Evolutionary conservation across 2,797 vertebrate species (phyloP).

Genomic region (Characodon lateralis): DNA sequence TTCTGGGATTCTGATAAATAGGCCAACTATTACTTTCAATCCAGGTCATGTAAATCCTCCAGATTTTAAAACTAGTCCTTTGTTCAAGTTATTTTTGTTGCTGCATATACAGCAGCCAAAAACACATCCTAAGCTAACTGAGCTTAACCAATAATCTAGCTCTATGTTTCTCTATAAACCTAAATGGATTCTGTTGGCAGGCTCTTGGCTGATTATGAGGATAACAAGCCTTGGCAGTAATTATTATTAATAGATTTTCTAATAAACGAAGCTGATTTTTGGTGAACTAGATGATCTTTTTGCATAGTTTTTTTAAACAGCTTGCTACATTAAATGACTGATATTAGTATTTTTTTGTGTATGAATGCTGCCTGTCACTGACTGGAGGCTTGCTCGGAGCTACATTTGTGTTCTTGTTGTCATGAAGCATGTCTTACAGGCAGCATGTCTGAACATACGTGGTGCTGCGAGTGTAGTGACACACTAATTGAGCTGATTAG

Average conservation of each 20-base stretch:
- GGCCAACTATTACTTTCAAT: slow-evolving; percentile 16
- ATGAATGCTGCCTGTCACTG: neutral
- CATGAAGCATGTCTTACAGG: slow-evolving; percentile 15
- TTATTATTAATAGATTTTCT: slow-evolving; percentile 29
- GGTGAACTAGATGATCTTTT: neutral
- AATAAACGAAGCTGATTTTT: neutral
- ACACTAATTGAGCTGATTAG: slow-evolving; percentile 63
- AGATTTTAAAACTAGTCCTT: slow-evolving; percentile 17
- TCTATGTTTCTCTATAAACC: slow-evolving; percentile 30
- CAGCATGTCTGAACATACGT: slow-evolving; percentile 10
- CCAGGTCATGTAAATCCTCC: slow-evolving; percentile 34
- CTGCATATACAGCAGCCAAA: slow-evolving; percentile 18
- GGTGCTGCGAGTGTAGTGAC: slow-evolving; percentile 32
- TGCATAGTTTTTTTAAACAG: neutral
- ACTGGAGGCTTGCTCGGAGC: slow-evolving; percentile 2
- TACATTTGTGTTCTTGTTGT: slow-evolving; percentile 17
- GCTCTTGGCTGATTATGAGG: slow-evolving; percentile 42
- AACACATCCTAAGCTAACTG: slow-evolving; percentile 46
- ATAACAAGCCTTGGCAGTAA: slow-evolving; percentile 39
- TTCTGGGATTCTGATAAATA: slow-evolving; percentile 49
- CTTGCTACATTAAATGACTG: neutral
- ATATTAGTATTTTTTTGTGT: neutral
- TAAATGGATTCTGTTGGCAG: slow-evolving; percentile 38
- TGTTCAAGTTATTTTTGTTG: neutral
- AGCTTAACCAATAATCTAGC: slow-evolving; percentile 49